phyloP scores from a whole-genome alignment of 2,797 vertebrate genomes.

The Buceros bicornis region DNA sequence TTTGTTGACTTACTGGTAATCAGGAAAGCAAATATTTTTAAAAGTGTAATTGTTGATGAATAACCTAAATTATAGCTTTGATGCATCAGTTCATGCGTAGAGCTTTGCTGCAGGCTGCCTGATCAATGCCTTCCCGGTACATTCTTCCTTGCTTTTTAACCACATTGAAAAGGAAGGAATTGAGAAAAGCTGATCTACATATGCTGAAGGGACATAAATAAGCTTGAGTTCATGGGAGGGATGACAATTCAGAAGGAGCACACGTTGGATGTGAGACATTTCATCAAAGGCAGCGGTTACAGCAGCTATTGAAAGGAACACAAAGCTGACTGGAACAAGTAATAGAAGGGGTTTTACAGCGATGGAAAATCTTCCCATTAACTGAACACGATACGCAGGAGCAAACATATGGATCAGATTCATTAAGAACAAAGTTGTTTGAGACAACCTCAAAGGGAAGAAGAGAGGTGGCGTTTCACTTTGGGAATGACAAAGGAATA shows the following conservation, averaged over 20 bases:
- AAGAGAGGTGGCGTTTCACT: conserved; percentile 66
- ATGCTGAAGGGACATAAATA: background rate
- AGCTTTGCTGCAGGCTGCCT: conserved; percentile 35
- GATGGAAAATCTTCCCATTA: conserved; percentile 75
- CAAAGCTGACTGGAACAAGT: conserved; percentile 31
- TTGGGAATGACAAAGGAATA: conserved; percentile 73
- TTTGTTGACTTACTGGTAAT: background rate
- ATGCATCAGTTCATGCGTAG: background rate
- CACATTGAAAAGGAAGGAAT: background rate
- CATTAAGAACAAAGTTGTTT: conserved; percentile 73
- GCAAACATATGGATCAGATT: conserved; percentile 73
- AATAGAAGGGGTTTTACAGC: background rate
- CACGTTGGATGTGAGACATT: background rate
- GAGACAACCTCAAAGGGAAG: conserved; percentile 76
- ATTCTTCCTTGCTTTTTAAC: background rate
- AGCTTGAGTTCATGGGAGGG: background rate
- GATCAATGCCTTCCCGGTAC: background rate
- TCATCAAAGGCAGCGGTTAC: conserved; percentile 24
- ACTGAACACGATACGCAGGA: conserved; percentile 64
- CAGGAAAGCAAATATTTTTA: conserved; percentile 2
- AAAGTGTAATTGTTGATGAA: conserved; percentile 38
- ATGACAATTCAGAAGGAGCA: background rate
- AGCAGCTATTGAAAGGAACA: conserved; percentile 46
- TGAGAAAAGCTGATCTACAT: background rate
- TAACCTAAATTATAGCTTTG: conserved; percentile 14